Evolutionary conservation across 2,113 vertebrate genomes (phyloP), one percentile per base, ranked within the genome.

Genomic region (Galeopterus variegatus): DNA sequence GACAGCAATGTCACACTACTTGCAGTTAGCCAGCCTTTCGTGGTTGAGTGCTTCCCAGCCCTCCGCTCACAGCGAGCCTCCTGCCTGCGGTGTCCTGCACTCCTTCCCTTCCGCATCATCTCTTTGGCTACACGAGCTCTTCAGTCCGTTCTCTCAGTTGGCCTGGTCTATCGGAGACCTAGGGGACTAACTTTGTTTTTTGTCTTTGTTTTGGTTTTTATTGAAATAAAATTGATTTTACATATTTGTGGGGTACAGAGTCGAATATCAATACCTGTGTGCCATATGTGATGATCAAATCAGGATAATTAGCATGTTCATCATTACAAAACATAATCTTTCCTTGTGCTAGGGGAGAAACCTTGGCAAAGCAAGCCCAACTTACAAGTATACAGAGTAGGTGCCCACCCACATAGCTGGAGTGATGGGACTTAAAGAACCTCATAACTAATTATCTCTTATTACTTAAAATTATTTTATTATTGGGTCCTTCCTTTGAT

Each of bases 401-500:
- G 19, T 41, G 4, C 14, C 60, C 9, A 7, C 5, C 0, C 45
- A 50, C 13, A 3, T 60, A 28, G 28, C 60, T 70, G 70, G 50
- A 82, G 77, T 36, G 45, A 14, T 41, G 3, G 12, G 24, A 11
- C 10, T 92, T 70, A 67, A 24, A 18, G 50, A 87, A 84, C 31
- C 8, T 92, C 11, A 33, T 31, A 76, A 36, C 54, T 88, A 67
- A 56, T 85, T 69, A 45, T 72, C 36, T 90, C 62, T 65, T 14
- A 13, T 24, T 81, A 31, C 58, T 77, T 95, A 82, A 45, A 94
- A 83, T 69, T n/a, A 33, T 31, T 92, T 91, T 19, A 31, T 93
- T 48, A 24, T 24, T 82, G 48, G 3, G 7, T 64, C 33, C 33
- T 83, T 84, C 33, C 19, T 92, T 65, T 60, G 0, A n/a, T 86